Evolutionary conservation across 2,797 vertebrate species (phyloP).

Genomic region (Hapalemur alaotrensis): DNA sequence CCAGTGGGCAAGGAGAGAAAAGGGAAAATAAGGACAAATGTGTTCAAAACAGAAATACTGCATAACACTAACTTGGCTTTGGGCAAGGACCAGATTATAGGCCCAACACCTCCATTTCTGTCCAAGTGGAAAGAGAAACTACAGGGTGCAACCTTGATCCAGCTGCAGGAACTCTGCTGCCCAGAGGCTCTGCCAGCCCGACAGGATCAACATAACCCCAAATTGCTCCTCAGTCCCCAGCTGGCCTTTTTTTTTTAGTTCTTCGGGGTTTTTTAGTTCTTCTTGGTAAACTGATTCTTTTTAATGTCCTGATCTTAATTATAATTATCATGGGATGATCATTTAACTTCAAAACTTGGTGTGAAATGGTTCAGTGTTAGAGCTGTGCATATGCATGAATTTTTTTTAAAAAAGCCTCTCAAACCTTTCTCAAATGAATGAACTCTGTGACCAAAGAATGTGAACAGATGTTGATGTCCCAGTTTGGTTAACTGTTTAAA

Average conservation of each 20-base stretch:
- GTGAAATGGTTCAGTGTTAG: background rate
- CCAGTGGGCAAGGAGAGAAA: slow-evolving; percentile 48
- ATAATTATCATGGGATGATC: background rate
- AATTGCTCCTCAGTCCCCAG: slow-evolving; percentile 57
- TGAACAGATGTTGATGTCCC: background rate
- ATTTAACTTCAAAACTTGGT: background rate
- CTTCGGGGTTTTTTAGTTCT: background rate
- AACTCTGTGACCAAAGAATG: slow-evolving; percentile 18
- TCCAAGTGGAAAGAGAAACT: slow-evolving; percentile 73
- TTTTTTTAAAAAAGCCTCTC: slow-evolving; percentile 1
- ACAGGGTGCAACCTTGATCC: slow-evolving; percentile 68
- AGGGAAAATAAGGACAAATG: slow-evolving; percentile 74
- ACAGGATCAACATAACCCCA: slow-evolving; percentile 57
- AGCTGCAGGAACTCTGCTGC: slow-evolving; percentile 66
- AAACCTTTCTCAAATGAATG: slow-evolving; percentile 34
- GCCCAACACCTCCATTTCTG: slow-evolving; percentile 66
- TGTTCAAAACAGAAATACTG: slow-evolving; percentile 69
- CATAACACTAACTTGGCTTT: slow-evolving; percentile 55
- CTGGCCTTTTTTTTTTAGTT: background rate
- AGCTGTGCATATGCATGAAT: background rate
- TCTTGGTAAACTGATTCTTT: background rate
- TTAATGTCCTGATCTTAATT: background rate
- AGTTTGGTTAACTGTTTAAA: background rate
- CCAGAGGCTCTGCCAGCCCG: slow-evolving; percentile 61
- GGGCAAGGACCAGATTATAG: slow-evolving; percentile 67